Base-by-base conservation (phyloP, 64 coral and sea anemone species). In the Dendronephthya gigantea region DNA sequence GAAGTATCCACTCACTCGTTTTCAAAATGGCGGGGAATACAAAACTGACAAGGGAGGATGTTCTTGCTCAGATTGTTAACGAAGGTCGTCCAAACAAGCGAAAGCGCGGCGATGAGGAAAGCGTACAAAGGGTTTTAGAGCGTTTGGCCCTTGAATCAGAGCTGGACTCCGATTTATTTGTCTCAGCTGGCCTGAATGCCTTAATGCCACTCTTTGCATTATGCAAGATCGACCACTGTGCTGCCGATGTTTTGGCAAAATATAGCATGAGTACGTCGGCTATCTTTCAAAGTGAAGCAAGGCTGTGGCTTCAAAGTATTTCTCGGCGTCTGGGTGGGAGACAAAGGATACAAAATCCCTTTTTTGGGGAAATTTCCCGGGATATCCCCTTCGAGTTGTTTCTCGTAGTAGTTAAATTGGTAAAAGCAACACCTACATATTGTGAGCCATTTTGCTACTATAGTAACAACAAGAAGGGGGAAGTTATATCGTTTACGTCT, bases 301-400 rank as follows among this genome's bases (percentile, higher is more conserved):
- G 82, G 47, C 45, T 83, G 28, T 83, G 47, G 82, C 82, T 83
- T 10, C 7, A 9, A 12, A 31, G 33, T 10, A 36, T 82, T 31
- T 31, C 9, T 32, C 75, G 33, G 10, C 38, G 47, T 83, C 35
- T 45, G 28, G 40, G 38, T 83, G 83, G 83, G 19, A 52, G 48
- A 45, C 25, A 56, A 59, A 28, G 83, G 49, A n/a, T 59, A 32
- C 10, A 19, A n/a, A 85, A 59, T 58, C 83, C 83, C 11, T 85
- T 55, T 50, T 56, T 50, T 59, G 23, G 48, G 22, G 83, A 85
- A 34, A 34, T 85, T 51, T n/a, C 48, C 11, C 49, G 83, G 59
- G 50, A 85, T 59, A 85, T 85, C 34, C 83, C 83, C 25, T 55
- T 85, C 48, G 83, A 85, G 83, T 85, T 85, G 10, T 85, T 85